Percentiles rank a stretch among this genome's conserved stretches.
Evolutionary conservation across 2,797 vertebrate species (phyloP).

Genomic region (Microtus obscurus): DNA sequence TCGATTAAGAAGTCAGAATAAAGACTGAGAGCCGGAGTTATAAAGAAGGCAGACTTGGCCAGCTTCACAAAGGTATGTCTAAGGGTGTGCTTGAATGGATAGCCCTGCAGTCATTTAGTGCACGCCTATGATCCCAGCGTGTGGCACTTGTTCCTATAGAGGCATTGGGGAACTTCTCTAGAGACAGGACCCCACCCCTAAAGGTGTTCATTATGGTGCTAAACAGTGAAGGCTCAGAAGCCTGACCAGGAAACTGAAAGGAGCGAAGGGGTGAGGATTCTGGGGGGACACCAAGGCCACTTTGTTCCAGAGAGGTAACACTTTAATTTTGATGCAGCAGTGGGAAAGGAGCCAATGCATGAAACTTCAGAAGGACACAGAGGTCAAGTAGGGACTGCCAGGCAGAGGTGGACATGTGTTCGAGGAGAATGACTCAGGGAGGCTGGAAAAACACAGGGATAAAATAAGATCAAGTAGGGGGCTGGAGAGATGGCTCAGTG

Average conservation of each 20-base stretch:
- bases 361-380: neutral
- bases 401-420: neutral
- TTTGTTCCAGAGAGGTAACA: neutral
- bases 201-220: neutral
- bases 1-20: conserved; percentile 7
- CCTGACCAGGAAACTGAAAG: neutral
- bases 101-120: neutral
- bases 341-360: neutral
- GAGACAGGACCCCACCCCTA: neutral
- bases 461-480: neutral
- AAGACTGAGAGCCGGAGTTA: neutral
- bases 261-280: fast-evolving
- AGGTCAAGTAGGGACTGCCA: neutral
- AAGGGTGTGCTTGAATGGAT: neutral
- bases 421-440: neutral
- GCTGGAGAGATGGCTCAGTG: too few relatives aligned
- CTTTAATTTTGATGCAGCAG: neutral
- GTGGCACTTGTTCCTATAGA: neutral
- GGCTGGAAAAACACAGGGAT: neutral
- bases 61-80: neutral
- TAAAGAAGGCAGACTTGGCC: conserved; percentile 36
- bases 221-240: neutral
- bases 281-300: neutral
- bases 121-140: neutral
- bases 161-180: neutral